Evolutionary conservation across 2,113 vertebrate genomes (phyloP), one percentile per base, ranked within the genome.

Genomic region (Otolemur garnettii): DNA sequence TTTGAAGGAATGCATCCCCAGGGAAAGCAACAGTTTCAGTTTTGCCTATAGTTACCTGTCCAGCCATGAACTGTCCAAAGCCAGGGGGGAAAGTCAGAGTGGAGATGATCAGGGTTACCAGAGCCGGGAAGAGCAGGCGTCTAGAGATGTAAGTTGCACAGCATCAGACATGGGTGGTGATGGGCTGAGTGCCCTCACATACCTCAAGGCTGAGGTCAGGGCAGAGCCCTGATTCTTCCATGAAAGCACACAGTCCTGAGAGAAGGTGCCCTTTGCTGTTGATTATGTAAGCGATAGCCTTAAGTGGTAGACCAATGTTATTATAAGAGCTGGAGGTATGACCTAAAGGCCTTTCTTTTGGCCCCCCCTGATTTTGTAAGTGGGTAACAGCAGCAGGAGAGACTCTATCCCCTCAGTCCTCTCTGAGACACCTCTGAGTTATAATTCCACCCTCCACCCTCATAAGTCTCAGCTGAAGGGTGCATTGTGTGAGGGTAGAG

Each of bases 41-140:
- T 87, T 42, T 64, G 60, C n/a, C 30, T 13, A 38, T 33, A 0
- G 97, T 79, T 98, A 99, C 99, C 99, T 99, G 98, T 95, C 99
- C 99, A 0, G 99, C 99, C 99, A 99, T 99, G 97, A 99, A 99
- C 97, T 99, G 99, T 88, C 99, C 99, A 11, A 99, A 99, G 94
- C 99, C 99, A 0, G 99, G 99, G 0, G 99, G 99, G 96, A 99
- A 99, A 59, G 99, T 99, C 96, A 99, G 96, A 0, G 99, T 99
- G 91, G 99, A 99, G 97, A 99, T 98, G 59, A 99, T 97, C 87
- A 99, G 98, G 0, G 99, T 99, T 97, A 99, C 99, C 95, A 99
- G 97, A 21, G 99, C 99, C 1, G 99, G 99, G 95, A 99, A 99
- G 77, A 99, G 98, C 96, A 99, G 98, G 74, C 99, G 99, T 85